Percentiles rank a stretch among this genome's conserved stretches.
Evolutionary conservation across 2,797 vertebrate genomes (phyloP).

Genomic region (Meriones psammophilus): DNA sequence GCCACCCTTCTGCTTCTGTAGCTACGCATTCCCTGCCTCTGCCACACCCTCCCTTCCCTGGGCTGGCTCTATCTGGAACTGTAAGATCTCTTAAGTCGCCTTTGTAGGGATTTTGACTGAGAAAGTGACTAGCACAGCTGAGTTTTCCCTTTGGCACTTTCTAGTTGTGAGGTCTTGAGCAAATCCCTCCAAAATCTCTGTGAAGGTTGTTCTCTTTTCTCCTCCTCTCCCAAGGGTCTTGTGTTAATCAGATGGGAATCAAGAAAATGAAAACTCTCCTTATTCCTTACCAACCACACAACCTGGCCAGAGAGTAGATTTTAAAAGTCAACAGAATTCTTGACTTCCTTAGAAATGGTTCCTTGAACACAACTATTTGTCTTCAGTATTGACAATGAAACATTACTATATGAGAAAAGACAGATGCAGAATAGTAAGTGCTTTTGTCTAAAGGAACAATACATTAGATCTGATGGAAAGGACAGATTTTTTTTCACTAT

Average conservation of each 20-base stretch:
- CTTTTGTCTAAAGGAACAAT: conserved; percentile 56
- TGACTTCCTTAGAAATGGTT: conserved; percentile 40
- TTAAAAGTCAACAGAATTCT: conserved; percentile 21
- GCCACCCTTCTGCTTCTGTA: neutral
- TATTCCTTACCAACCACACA: neutral
- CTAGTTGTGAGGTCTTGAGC: neutral
- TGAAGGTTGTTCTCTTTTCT: neutral
- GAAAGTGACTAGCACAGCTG: neutral
- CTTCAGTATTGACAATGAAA: conserved; percentile 50
- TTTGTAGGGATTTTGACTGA: neutral
- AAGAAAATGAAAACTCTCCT: neutral
- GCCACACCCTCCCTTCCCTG: neutral
- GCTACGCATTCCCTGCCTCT: too few relatives aligned
- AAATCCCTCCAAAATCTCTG: neutral
- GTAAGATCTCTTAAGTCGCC: neutral
- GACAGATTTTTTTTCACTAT: conserved; percentile 48
- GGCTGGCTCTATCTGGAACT: neutral
- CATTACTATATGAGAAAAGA: neutral
- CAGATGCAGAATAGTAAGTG: conserved; percentile 36
- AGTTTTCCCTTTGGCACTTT: conserved; percentile 8
- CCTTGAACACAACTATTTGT: conserved; percentile 55
- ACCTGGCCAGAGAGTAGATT: neutral
- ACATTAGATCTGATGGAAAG: conserved; percentile 63
- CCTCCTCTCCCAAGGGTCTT: neutral
- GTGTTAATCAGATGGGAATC: neutral